Evolutionary conservation across 2,797 vertebrate genomes (phyloP).

Genomic region (Microctenopoma lineatum): DNA sequence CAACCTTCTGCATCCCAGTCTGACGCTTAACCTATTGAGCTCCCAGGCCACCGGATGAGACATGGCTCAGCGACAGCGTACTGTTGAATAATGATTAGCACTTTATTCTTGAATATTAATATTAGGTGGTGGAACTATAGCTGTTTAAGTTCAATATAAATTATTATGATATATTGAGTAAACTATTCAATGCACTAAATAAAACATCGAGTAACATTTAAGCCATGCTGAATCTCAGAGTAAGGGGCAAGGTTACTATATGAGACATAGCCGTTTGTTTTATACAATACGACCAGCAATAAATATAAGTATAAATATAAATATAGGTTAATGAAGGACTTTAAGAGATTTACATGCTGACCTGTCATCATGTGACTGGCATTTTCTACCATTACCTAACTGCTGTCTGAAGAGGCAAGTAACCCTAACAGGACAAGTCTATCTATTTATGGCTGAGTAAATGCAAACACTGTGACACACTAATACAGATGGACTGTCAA

Average conservation of each 20-base stretch:
- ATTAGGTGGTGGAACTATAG: not conserved
- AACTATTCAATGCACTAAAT: conserved; percentile 11
- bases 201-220: conserved; percentile 10
- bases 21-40: too few relatives aligned
- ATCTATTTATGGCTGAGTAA: conserved; percentile 44
- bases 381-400: conserved; percentile 58
- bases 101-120: not conserved
- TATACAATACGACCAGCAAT: conserved; percentile 40
- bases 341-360: conserved; percentile 44
- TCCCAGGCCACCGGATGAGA: too few relatives aligned
- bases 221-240: conserved; percentile 4
- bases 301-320: conserved; percentile 61
- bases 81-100: too few relatives aligned
- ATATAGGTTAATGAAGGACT: conserved; percentile 47
- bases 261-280: conserved; percentile 26
- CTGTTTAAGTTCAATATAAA: not conserved
- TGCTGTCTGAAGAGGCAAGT: conserved; percentile 41
- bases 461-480: conserved; percentile 39
- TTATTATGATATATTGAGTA: not conserved
- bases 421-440: conserved; percentile 33
- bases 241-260: too few relatives aligned
- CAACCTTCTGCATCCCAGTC: too few relatives aligned
- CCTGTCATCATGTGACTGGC: conserved; percentile 51
- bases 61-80: too few relatives aligned
- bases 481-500: conserved; percentile 4